These are phyloP conservation scores for Cairina moschata DNA, from an alignment of 2,113 vertebrate species.

Conservation along the genomic window DNA sequence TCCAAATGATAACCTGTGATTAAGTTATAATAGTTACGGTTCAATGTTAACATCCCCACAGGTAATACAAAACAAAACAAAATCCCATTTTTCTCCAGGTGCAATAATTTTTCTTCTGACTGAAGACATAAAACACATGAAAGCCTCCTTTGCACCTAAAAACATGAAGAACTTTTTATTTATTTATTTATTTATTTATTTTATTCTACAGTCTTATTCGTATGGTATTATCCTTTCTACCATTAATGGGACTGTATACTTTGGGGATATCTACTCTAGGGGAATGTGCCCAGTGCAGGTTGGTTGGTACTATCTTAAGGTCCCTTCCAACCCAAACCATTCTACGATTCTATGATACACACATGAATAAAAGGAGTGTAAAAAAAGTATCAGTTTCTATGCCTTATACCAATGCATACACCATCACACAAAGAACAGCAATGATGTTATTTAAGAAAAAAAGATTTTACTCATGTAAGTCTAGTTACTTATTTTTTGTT, in stretches of 20 bases:
- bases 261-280: not conserved
- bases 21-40: not conserved
- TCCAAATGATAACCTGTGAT: not conserved
- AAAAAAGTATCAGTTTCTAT: not conserved
- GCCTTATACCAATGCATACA: fast-evolving
- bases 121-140: not conserved
- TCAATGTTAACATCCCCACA: not conserved
- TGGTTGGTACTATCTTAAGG: too few species aligned
- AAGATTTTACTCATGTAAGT: not conserved
- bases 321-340: too few species aligned
- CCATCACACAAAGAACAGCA: not conserved
- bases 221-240: not conserved
- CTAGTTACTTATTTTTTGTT: not conserved
- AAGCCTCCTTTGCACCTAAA: not conserved
- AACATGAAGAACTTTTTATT: not conserved
- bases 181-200: too few species aligned
- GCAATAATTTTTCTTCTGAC: not conserved
- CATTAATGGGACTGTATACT: not conserved
- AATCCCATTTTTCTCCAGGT: not conserved
- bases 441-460: not conserved
- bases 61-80: not conserved
- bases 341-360: too few species aligned
- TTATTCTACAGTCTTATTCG: not conserved
- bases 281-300: too few species aligned
- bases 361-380: not conserved